Evolutionary conservation across 2,113 vertebrate genomes (phyloP).

Genomic region (Pipa parva): DNA sequence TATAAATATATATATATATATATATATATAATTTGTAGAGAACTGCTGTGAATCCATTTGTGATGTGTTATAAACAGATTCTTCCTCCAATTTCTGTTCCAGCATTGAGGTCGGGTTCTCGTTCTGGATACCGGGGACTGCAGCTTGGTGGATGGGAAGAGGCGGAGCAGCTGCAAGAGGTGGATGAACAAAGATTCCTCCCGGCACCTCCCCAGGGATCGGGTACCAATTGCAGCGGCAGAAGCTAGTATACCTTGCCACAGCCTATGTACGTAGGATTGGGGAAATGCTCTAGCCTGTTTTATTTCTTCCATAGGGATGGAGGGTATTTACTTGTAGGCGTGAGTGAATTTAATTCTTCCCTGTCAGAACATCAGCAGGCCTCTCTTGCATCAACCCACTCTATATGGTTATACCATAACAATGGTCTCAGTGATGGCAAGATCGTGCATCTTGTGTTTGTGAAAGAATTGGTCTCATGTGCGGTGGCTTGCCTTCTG

Average conservation of each 20-base stretch:
- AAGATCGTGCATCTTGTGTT: too few relatives aligned
- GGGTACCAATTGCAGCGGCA: slow-evolving; percentile 51
- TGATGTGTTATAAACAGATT: not conserved
- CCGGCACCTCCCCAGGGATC: slow-evolving; percentile 53
- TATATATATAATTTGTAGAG: too few relatives aligned
- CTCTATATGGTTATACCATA: too few relatives aligned
- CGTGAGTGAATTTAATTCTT: too few relatives aligned
- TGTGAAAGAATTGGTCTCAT: too few relatives aligned
- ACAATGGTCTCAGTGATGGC: too few relatives aligned
- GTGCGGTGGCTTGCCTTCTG: too few relatives aligned
- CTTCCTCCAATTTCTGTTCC: not conserved
- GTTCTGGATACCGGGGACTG: slow-evolving; percentile 5
- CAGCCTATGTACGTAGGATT: slow-evolving; percentile 45
- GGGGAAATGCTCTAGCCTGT: not conserved
- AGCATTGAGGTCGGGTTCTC: not conserved
- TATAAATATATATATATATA: not conserved
- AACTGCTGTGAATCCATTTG: too few relatives aligned
- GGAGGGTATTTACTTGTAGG: too few relatives aligned
- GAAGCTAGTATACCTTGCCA: slow-evolving; percentile 67
- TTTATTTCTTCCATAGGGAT: too few relatives aligned
- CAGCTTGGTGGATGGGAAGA: slow-evolving; percentile 67
- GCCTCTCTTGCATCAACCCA: too few relatives aligned
- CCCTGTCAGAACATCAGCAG: too few relatives aligned
- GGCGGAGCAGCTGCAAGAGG: slow-evolving; percentile 53
- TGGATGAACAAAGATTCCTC: slow-evolving; percentile 48